A percentile compares a stretch with the other conserved stretches of the same genome.
Conservation (phyloP, 2,797 vertebrate species). For the Oryzias sinensis region DNA sequence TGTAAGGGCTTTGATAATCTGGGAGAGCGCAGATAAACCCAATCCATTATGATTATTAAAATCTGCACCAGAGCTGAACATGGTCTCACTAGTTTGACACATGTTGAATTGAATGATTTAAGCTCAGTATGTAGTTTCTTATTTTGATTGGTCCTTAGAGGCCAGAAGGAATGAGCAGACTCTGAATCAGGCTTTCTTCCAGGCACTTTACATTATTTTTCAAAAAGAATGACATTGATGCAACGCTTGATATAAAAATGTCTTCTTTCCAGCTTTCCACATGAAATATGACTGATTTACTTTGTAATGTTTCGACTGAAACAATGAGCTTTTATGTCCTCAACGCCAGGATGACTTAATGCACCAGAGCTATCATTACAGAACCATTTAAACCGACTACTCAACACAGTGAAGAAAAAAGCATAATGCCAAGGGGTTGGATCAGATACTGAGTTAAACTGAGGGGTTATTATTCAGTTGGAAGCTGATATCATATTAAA, state of each 20-base stretch:
- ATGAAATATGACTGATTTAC: too few relatives aligned
- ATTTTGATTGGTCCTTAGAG: conserved; percentile 39
- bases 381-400: conserved; percentile 9
- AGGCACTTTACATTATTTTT: conserved; percentile 18
- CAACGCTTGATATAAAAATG: neutral
- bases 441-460: conserved; percentile 43
- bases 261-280: too few relatives aligned
- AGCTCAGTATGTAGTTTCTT: conserved; percentile 42
- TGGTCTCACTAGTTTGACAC: too few relatives aligned
- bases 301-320: neutral
- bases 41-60: too few relatives aligned
- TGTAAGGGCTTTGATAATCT: too few relatives aligned
- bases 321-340: conserved; percentile 5
- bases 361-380: conserved; percentile 5
- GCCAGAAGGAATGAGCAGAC: conserved; percentile 14
- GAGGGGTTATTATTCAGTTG: conserved; percentile 39
- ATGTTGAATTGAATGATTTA: conserved; percentile 13
- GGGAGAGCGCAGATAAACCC: too few relatives aligned
- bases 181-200: conserved; percentile 34
- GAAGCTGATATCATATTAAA: conserved; percentile 12
- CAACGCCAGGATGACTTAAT: conserved; percentile 3
- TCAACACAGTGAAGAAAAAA: conserved; percentile 25
- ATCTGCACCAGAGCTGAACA: too few relatives aligned
- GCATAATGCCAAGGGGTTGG: conserved; percentile 32
- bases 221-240: too few relatives aligned